Percentiles rank a stretch among this genome's conserved stretches.
These are phyloP conservation scores for Pelusios castaneus DNA, from an alignment of 2,113 vertebrate genomes.

Conservation along the genomic window DNA sequence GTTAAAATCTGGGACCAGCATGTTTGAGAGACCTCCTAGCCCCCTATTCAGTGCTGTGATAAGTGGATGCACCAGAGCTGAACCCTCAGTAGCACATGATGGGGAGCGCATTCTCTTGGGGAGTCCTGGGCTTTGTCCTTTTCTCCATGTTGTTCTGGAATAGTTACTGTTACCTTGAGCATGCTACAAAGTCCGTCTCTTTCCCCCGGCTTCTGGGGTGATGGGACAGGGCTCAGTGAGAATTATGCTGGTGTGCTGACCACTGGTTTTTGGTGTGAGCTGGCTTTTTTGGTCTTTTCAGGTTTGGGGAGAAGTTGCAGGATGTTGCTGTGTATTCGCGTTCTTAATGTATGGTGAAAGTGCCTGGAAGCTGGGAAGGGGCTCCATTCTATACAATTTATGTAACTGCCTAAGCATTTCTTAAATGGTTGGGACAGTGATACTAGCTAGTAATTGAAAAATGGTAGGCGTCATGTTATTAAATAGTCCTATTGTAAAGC, in stretches of 20 bases:
- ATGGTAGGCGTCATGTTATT: background rate
- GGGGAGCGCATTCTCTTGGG: background rate
- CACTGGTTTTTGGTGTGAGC: background rate
- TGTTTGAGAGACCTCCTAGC: background rate
- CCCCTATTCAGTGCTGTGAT: slow-evolving; percentile 7
- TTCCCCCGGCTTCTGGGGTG: accelerated
- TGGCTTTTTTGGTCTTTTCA: background rate
- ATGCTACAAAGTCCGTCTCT: background rate
- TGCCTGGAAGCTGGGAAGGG: too few relatives aligned
- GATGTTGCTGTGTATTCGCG: background rate
- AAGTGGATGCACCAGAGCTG: accelerated
- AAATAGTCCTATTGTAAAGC: background rate
- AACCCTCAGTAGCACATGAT: background rate
- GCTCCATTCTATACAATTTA: too few relatives aligned
- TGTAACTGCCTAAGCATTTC: too few relatives aligned
- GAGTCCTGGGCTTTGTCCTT: background rate
- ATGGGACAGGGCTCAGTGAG: background rate
- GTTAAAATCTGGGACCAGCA: background rate
- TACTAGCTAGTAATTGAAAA: background rate
- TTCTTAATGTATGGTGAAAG: too few relatives aligned
- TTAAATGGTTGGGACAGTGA: background rate
- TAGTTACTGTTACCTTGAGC: background rate
- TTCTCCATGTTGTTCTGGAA: background rate
- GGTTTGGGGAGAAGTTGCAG: background rate
- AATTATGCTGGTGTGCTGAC: background rate